Evolutionary conservation across 1,140 invertebrate species (phyloP).

Genomic region (Pteromalus puparum): DNA sequence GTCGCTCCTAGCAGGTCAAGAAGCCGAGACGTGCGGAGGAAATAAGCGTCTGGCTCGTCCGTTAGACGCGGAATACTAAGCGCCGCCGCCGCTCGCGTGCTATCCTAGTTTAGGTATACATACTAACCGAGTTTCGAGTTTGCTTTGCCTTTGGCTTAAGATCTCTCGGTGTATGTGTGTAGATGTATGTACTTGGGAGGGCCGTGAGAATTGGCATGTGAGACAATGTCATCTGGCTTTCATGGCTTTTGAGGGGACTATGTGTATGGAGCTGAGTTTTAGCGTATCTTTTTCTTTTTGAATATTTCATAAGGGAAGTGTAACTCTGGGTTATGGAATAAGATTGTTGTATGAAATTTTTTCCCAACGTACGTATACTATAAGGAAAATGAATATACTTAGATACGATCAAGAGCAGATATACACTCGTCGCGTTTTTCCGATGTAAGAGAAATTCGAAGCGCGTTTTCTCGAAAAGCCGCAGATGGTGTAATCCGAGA

Average conservation of each 20-base stretch:
- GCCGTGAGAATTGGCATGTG: neutral
- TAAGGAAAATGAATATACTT: no score
- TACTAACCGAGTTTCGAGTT: neutral
- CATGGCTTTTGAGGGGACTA: neutral
- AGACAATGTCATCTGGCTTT: neutral
- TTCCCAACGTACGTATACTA: no score
- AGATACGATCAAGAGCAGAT: no score
- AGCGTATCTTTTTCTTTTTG: neutral
- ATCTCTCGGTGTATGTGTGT: neutral
- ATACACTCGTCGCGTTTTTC: neutral
- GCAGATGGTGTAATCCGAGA: conserved; percentile 7
- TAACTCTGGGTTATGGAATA: neutral
- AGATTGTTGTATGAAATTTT: no score
- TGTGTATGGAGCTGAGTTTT: no score
- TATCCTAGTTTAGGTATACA: neutral
- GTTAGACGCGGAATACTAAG: neutral
- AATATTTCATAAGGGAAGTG: neutral
- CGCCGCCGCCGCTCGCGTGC: neutral
- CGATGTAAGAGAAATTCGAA: neutral
- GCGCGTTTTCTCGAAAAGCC: conserved; percentile 7
- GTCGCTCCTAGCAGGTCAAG: neutral
- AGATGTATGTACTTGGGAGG: neutral
- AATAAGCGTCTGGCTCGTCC: conserved; percentile 2
- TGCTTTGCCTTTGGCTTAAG: neutral
- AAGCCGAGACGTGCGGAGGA: neutral